Percentiles rank a stretch among this genome's conserved stretches.
These are phyloP conservation scores for Leptinotarsa peninsularis DNA, from an alignment of 2,888 invertebrate genomes.

Conservation along the genomic window DNA sequence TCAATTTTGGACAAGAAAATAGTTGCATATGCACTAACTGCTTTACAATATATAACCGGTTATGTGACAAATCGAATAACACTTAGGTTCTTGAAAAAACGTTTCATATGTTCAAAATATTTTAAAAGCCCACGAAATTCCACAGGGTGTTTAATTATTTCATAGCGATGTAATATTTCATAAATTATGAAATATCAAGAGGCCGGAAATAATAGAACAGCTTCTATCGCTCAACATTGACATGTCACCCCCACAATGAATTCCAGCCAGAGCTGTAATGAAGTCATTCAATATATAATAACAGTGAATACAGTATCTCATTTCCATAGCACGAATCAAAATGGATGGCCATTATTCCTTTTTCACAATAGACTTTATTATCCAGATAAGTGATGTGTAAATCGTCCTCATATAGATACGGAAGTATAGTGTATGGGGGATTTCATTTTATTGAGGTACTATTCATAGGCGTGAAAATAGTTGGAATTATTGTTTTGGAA, in stretches of 20 bases:
- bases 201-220: too few species aligned
- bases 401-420: constrained; percentile 29
- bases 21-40: too few species aligned
- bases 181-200: too few species aligned
- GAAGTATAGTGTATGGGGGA: constrained; percentile 21
- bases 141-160: too few species aligned
- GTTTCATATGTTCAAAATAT: too few species aligned
- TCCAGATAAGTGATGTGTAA: constrained; percentile 42
- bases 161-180: too few species aligned
- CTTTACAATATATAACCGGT: too few species aligned
- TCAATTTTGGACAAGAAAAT: too few species aligned
- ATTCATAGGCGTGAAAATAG: neutral
- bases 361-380: constrained; percentile 39
- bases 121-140: too few species aligned
- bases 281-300: constrained; percentile 18
- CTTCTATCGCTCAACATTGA: neutral
- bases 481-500: neutral
- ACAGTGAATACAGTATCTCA: constrained; percentile 19
- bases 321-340: constrained; percentile 27
- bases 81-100: too few species aligned
- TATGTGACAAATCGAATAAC: too few species aligned
- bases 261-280: neutral
- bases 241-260: neutral
- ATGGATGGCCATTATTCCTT: constrained; percentile 30
- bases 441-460: neutral